phyloP scores from a whole-genome alignment of 2,888 invertebrate species.

The Nysson spinosus region DNA sequence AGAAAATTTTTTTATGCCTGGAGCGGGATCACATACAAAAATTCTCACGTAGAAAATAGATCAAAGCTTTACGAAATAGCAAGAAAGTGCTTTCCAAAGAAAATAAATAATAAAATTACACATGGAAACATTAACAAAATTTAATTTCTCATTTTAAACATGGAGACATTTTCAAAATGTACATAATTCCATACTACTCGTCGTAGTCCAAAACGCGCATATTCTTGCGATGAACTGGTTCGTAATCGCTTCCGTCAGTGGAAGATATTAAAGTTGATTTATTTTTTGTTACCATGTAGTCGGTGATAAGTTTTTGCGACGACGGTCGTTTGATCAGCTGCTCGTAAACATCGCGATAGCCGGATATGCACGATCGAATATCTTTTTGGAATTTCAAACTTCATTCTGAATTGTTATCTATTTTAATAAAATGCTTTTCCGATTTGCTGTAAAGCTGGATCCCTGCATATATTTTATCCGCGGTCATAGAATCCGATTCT shows the following conservation, averaged over 20 bases:
- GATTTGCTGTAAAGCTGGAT: too few relatives aligned
- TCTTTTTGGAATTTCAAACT: too few relatives aligned
- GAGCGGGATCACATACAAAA: slow-evolving; percentile 2
- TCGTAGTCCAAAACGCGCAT: slow-evolving; percentile 29
- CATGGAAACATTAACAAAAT: not conserved
- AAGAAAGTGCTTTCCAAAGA: not conserved
- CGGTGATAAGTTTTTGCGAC: slow-evolving; percentile 21
- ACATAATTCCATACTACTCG: slow-evolving; percentile 18
- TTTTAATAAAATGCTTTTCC: too few relatives aligned
- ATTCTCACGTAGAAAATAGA: not conserved
- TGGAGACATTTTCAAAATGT: slow-evolving; percentile 22
- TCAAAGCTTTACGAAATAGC: not conserved
- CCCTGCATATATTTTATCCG: too few relatives aligned
- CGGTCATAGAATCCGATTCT: too few relatives aligned
- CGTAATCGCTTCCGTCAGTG: slow-evolving; percentile 16
- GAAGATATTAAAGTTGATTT: slow-evolving; percentile 7
- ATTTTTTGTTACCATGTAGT: slow-evolving; percentile 12
- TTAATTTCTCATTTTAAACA: slow-evolving; percentile 1
- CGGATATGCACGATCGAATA: too few relatives aligned
- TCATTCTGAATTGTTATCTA: too few relatives aligned
- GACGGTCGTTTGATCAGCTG: slow-evolving; percentile 21
- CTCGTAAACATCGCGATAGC: slow-evolving; percentile 22
- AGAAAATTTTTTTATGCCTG: slow-evolving; percentile 8
- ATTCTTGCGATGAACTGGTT: slow-evolving; percentile 22
- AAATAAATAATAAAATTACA: not conserved